Evolutionary conservation across 2,888 invertebrate genomes (phyloP), one percentile per base, ranked within the genome.

Genomic region (Ormyrus thymus): DNA sequence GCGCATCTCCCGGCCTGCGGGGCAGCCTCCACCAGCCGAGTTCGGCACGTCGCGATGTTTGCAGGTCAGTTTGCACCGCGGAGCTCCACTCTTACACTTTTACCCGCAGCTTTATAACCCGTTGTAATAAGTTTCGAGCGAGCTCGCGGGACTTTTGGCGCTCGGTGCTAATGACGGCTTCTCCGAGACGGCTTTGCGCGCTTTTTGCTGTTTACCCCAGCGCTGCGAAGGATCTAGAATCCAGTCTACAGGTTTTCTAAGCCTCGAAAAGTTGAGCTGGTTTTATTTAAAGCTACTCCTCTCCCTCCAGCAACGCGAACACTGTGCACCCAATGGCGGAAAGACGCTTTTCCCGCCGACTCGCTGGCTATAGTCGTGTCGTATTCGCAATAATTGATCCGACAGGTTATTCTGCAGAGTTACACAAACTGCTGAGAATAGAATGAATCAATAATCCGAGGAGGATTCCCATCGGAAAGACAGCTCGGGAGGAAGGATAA

Each of bases 131-230:
- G 61, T 69, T 76, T 29, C 29, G 29, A 29, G 29, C 29, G 29
- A 29, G 29, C 29, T 29, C 29, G 55, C 61, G 65, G 15, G 62
- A 10, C 45, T n/a, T 29, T 29, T 29, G 29, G 29, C 29, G 29
- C 29, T 51, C 53, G 72, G 62, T 48, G 62, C 55, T 76, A 69
- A 76, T 76, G 69, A 76, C 69, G 76, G 69, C 62, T 76, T 75
- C n/a, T 15, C 51, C 51, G 50, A 29, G 29, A 29, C 29, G 48
- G 61, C 55, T 69, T 55, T 61, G 56, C 64, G 55, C 53, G 69
- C 29, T 76, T 55, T 55, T 45, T 61, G 46, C 9, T 56, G n/a
- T 45, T 29, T 29, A 29, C 29, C 29, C 29, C 3, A 29, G 13
- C 13, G 13, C 29, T 1, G 29, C 46, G 68, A 55, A 15, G 45